Evolutionary conservation across 2,888 invertebrate genomes (phyloP).

Genomic region (Patella pellucida): DNA sequence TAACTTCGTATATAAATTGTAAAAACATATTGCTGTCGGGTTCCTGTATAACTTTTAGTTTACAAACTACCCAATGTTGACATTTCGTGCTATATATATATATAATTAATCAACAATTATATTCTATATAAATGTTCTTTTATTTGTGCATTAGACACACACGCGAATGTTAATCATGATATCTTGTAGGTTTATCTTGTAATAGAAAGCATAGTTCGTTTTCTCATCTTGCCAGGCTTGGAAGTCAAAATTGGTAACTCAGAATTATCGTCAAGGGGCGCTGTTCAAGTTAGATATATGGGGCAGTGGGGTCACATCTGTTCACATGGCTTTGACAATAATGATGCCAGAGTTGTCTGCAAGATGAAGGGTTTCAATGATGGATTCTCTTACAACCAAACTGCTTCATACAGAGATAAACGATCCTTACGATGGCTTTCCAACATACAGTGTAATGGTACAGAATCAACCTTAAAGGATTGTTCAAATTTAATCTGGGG

Average conservation of each 20-base stretch:
- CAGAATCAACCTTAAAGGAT: slow-evolving; percentile 38
- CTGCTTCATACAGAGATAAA: neutral
- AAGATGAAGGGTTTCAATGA: slow-evolving; percentile 38
- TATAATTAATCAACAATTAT: no score
- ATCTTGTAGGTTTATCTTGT: no score
- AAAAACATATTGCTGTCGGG: no score
- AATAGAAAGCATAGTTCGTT: no score
- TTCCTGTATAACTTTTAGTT: no score
- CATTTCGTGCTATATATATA: no score
- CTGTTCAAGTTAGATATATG: slow-evolving; percentile 40
- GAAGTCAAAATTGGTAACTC: slow-evolving; percentile 36
- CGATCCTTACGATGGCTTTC: slow-evolving; percentile 44
- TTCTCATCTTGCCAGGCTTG: neutral
- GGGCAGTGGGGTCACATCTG: slow-evolving; percentile 51
- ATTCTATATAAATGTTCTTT: no score
- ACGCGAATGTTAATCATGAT: no score
- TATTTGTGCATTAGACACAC: no score
- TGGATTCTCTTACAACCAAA: neutral
- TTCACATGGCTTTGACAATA: slow-evolving; percentile 44
- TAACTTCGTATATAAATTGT: no score
- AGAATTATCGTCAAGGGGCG: slow-evolving; percentile 39
- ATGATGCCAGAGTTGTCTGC: slow-evolving; percentile 50
- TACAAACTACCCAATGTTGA: no score
- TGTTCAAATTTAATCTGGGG: slow-evolving; percentile 43
- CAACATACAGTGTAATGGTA: slow-evolving; percentile 49